These are phyloP conservation scores for Leucoma salicis DNA, from an alignment of 2,888 invertebrate genomes.

Conservation along the genomic window DNA sequence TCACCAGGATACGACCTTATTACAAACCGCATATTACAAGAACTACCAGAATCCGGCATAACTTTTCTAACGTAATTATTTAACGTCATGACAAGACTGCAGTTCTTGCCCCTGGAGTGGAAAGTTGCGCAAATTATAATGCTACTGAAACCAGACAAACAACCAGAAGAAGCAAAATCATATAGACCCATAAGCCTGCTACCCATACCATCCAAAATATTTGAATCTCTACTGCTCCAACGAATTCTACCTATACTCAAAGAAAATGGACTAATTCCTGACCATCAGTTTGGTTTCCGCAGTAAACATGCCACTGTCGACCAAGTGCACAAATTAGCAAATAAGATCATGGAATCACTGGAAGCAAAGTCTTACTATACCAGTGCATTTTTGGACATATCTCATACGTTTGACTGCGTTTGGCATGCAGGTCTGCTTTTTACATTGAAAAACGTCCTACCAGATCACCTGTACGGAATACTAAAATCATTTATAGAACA, in stretches of 20 bases:
- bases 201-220: too few relatives aligned
- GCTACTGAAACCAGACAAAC: background rate
- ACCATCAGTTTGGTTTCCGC: too few relatives aligned
- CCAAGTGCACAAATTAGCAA: too few relatives aligned
- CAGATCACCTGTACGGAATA: background rate
- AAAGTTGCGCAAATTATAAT: background rate
- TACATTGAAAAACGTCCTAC: background rate
- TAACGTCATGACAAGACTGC: background rate
- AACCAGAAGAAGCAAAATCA: background rate
- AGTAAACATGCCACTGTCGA: too few relatives aligned
- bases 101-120: background rate
- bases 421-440: background rate
- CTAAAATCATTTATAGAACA: constrained; percentile 4
- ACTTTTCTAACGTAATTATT: background rate
- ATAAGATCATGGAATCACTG: too few relatives aligned
- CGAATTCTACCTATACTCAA: too few relatives aligned
- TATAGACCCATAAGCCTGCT: too few relatives aligned
- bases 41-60: constrained; percentile 3
- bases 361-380: too few relatives aligned
- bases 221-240: too few relatives aligned
- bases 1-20: constrained; percentile 6
- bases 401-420: too few relatives aligned
- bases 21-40: background rate
- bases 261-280: too few relatives aligned
- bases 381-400: too few relatives aligned